These are phyloP conservation scores for Lysandra bellargus DNA, from an alignment of 2,888 invertebrate species.

Conservation along the genomic window DNA sequence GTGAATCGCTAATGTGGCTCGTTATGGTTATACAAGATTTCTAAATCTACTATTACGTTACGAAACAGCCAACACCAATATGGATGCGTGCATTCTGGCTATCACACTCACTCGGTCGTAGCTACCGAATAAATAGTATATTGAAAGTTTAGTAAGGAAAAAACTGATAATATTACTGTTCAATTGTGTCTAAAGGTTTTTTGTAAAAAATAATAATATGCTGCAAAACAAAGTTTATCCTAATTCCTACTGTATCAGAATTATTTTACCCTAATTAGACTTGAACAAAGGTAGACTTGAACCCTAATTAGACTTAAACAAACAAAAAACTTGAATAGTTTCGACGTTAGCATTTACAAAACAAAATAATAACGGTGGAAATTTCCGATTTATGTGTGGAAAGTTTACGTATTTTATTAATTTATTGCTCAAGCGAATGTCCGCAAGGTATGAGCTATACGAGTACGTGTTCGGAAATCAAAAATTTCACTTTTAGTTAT, in stretches of 20 bases:
- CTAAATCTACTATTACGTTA: constrained; percentile 31
- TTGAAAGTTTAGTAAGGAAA: neutral
- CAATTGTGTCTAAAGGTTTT: neutral
- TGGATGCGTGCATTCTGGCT: constrained; percentile 26
- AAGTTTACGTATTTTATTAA: neutral
- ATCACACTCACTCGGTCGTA: neutral
- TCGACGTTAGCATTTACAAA: neutral
- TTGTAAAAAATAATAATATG: neutral
- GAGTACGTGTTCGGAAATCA: neutral
- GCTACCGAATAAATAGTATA: neutral
- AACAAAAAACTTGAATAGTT: too few relatives aligned
- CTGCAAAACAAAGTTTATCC: neutral
- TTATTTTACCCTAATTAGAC: neutral
- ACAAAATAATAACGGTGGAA: neutral
- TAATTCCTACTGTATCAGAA: too few relatives aligned
- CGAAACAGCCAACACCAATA: constrained; percentile 26
- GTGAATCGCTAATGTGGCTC: constrained; percentile 26
- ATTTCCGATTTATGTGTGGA: neutral
- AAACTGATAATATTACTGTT: neutral
- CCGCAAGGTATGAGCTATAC: neutral
- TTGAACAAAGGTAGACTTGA: neutral
- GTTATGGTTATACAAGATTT: constrained; percentile 31
- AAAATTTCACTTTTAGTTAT: neutral
- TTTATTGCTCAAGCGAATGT: neutral
- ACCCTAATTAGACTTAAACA: neutral